Evolutionary conservation across 1,140 invertebrate species (phyloP).

Genomic region (Lordiphosa clarofinis): DNA sequence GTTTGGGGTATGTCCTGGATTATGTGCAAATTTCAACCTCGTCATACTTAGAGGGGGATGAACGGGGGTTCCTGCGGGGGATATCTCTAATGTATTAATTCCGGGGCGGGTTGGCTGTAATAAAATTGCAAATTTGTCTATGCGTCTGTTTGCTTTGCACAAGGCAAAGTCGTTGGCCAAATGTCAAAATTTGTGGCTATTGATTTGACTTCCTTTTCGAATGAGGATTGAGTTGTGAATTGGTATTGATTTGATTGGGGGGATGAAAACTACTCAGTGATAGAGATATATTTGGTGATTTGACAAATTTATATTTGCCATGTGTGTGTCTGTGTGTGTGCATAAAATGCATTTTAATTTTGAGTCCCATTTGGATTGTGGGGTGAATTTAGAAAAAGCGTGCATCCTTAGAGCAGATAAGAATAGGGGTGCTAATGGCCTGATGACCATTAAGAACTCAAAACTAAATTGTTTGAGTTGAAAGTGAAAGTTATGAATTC

Average conservation of each 20-base stretch:
- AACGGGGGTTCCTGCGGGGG: slow-evolving; percentile 16
- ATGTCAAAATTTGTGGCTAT: slow-evolving; percentile 73
- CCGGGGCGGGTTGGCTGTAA: slow-evolving; percentile 26
- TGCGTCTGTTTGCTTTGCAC: slow-evolving; percentile 9
- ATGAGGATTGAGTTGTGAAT: slow-evolving; percentile 9
- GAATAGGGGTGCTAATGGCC: slow-evolving; percentile 48
- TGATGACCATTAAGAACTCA: slow-evolving; percentile 39
- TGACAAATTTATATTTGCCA: slow-evolving; percentile 32
- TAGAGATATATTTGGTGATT: slow-evolving; percentile 46
- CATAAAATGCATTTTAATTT: slow-evolving; percentile 69
- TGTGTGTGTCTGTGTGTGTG: slow-evolving; percentile 43
- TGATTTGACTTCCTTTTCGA: slow-evolving; percentile 42
- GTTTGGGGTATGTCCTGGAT: slow-evolving; percentile 23
- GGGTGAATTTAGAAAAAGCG: slow-evolving; percentile 12
- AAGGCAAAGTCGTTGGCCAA: slow-evolving; percentile 61
- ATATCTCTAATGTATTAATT: slow-evolving; percentile 72
- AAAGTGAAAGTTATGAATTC: slow-evolving; percentile 19
- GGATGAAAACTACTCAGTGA: slow-evolving; percentile 22
- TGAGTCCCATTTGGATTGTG: background rate
- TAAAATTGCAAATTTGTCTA: slow-evolving; percentile 70
- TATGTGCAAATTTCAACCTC: slow-evolving; percentile 68
- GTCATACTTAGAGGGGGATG: slow-evolving; percentile 42
- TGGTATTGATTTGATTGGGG: slow-evolving; percentile 35
- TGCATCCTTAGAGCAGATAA: slow-evolving; percentile 1
- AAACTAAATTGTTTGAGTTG: slow-evolving; percentile 52